A percentile compares a stretch with the other conserved stretches of the same genome.
phyloP scores from a whole-genome alignment of 1,140 invertebrate species.

The Drosophila tsacasi region DNA sequence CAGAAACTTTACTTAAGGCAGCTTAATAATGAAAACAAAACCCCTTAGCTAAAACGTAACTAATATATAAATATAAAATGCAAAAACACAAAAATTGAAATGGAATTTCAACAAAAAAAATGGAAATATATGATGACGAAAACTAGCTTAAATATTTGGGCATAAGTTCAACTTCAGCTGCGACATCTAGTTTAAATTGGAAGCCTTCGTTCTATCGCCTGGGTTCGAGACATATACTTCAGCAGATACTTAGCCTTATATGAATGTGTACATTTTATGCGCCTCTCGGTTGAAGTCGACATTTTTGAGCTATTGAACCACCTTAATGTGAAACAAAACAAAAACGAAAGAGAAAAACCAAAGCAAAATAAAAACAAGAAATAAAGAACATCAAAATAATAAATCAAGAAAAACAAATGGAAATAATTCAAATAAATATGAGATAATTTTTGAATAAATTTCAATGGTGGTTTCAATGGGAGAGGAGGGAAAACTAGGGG shows the following conservation, averaged over 20 bases:
- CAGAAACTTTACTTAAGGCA: slow-evolving; percentile 52
- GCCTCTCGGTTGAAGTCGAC: slow-evolving; percentile 68
- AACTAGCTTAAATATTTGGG: slow-evolving; percentile 70
- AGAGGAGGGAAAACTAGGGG: too few relatives aligned
- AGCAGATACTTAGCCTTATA: slow-evolving; percentile 70
- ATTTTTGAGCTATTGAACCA: slow-evolving; percentile 80
- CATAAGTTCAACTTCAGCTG: slow-evolving; percentile 60
- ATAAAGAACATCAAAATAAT: slow-evolving; percentile 51
- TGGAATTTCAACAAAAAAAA: slow-evolving; percentile 69
- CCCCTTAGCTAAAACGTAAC: slow-evolving; percentile 60
- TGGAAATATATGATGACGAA: slow-evolving; percentile 16
- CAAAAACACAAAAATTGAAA: slow-evolving; percentile 60
- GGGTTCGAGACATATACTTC: slow-evolving; percentile 29
- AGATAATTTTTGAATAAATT: slow-evolving; percentile 71
- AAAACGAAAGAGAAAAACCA: slow-evolving; percentile 20
- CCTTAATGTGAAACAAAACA: slow-evolving; percentile 76
- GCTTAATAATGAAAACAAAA: slow-evolving; percentile 40
- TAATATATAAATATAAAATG: slow-evolving; percentile 12
- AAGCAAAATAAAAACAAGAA: slow-evolving; percentile 29
- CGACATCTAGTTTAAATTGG: slow-evolving; percentile 56
- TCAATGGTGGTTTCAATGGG: neutral
- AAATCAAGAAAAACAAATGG: slow-evolving; percentile 46
- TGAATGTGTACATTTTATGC: slow-evolving; percentile 65
- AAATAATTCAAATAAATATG: slow-evolving; percentile 75
- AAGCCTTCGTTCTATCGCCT: slow-evolving; percentile 56